phyloP scores from a whole-genome alignment of 1,140 invertebrate species.

The Thaumetopoea pityocampa region DNA sequence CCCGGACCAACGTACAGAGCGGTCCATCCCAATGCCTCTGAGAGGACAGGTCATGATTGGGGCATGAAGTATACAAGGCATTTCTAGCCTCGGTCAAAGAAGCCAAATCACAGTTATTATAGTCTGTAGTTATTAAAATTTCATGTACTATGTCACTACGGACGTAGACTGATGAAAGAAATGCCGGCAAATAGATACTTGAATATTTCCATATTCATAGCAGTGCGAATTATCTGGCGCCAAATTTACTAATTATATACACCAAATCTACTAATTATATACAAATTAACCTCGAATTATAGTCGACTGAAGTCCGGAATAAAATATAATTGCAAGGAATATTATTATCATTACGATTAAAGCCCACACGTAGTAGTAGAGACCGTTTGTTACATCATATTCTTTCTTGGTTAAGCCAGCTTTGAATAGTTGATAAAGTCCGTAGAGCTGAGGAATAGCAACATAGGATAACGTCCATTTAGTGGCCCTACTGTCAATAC shows the following conservation, averaged over 20 bases:
- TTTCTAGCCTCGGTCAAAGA: too few species aligned
- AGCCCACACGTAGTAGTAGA: constrained; percentile 45
- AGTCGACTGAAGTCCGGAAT: constrained; percentile 61
- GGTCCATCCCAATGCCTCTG: too few species aligned
- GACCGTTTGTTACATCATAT: constrained; percentile 49
- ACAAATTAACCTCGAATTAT: constrained; percentile 50
- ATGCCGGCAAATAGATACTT: too few species aligned
- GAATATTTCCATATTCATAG: too few species aligned
- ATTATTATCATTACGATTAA: constrained; percentile 58
- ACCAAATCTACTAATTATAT: neutral
- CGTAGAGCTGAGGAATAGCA: constrained; percentile 43
- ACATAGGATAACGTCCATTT: neutral
- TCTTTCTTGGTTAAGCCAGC: constrained; percentile 51
- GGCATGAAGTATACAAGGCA: too few species aligned
- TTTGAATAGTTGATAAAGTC: constrained; percentile 61
- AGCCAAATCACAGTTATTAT: too few species aligned
- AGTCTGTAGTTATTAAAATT: too few species aligned
- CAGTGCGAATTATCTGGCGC: too few species aligned
- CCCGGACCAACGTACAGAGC: too few species aligned
- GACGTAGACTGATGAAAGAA: too few species aligned
- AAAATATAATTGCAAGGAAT: constrained; percentile 64
- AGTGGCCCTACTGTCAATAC: neutral
- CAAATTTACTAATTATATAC: neutral
- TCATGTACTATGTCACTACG: too few species aligned
- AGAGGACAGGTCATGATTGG: too few species aligned